phyloP scores from a whole-genome alignment of 2,113 vertebrate genomes.

The Myocastor coypus region DNA sequence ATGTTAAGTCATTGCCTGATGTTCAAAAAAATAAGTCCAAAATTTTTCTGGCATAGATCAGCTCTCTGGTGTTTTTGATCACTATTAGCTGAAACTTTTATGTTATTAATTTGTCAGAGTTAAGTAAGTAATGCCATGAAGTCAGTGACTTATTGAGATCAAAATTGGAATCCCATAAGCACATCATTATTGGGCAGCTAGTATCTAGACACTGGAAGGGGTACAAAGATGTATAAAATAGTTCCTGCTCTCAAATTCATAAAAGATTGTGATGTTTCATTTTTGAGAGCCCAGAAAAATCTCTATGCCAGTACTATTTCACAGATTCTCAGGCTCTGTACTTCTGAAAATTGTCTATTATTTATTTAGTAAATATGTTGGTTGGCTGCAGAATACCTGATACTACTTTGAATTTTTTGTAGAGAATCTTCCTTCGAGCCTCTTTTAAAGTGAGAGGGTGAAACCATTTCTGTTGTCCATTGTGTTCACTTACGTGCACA shows the following conservation, averaged over 20 bases:
- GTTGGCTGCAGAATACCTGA: not conserved
- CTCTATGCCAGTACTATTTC: not conserved
- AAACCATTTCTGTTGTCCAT: not conserved
- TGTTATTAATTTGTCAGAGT: not conserved
- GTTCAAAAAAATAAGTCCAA: slow-evolving; percentile 1
- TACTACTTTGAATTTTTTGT: slow-evolving; percentile 40
- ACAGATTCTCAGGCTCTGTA: slow-evolving; percentile 23
- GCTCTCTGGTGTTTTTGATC: slow-evolving; percentile 32
- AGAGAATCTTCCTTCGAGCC: not conserved
- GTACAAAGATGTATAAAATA: slow-evolving; percentile 23
- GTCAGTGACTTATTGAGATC: not conserved
- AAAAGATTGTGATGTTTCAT: not conserved
- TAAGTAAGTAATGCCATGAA: not conserved
- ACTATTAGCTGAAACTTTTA: not conserved
- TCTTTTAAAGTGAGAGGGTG: not conserved
- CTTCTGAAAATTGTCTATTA: not conserved
- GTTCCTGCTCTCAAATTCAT: slow-evolving; percentile 24
- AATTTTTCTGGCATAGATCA: not conserved
- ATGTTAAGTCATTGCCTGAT: slow-evolving; percentile 11
- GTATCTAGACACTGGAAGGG: not conserved
- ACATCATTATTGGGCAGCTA: slow-evolving; percentile 9
- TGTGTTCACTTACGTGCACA: not conserved
- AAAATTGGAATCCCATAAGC: slow-evolving; percentile 35
- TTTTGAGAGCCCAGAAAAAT: slow-evolving; percentile 46
- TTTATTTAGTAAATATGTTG: not conserved